Percentiles rank a stretch among this genome's conserved stretches.
Conservation (phyloP, 2,888 invertebrate species). For the Cenopis cana region DNA sequence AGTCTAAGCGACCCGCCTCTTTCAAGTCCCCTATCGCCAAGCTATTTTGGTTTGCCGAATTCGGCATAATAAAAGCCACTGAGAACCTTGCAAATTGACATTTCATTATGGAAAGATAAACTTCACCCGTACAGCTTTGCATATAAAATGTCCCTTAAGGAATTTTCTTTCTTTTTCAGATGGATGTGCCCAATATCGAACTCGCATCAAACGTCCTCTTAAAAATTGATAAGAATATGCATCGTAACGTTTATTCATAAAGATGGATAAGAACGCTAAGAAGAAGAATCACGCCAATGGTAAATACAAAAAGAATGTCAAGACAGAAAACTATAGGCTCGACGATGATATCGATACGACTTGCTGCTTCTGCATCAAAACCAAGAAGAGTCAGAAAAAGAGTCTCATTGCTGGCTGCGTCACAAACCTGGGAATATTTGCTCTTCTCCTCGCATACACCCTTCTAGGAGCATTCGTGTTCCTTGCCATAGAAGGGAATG, state of each 20-base stretch:
- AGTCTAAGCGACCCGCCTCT: conserved; percentile 63
- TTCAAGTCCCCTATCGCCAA: conserved; percentile 59
- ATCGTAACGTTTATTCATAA: conserved; percentile 51
- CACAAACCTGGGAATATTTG: conserved; percentile 93
- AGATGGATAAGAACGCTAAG: conserved; percentile 77
- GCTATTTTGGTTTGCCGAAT: conserved; percentile 62
- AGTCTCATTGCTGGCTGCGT: conserved; percentile 87
- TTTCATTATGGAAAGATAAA: conserved; percentile 49
- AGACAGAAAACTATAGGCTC: conserved; percentile 67
- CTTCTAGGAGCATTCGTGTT: conserved; percentile 91
- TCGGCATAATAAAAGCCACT: conserved; percentile 56
- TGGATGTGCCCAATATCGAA: conserved; percentile 45
- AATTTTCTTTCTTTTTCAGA: conserved; percentile 56
- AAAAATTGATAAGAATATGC: conserved; percentile 33
- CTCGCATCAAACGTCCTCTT: conserved; percentile 11
- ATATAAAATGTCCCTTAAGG: conserved; percentile 37
- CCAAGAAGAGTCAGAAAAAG: conserved; percentile 79
- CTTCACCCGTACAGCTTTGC: conserved; percentile 47
- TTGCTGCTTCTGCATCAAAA: conserved; percentile 80
- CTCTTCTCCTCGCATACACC: conserved; percentile 92
- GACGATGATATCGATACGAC: conserved; percentile 76
- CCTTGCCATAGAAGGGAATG: conserved; percentile 91
- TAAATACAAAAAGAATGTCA: conserved; percentile 78
- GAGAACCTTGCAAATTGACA: conserved; percentile 48
- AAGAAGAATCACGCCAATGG: conserved; percentile 78